phyloP scores from a whole-genome alignment of 1,140 invertebrate genomes.

The Probaryconus sp. region DNA sequence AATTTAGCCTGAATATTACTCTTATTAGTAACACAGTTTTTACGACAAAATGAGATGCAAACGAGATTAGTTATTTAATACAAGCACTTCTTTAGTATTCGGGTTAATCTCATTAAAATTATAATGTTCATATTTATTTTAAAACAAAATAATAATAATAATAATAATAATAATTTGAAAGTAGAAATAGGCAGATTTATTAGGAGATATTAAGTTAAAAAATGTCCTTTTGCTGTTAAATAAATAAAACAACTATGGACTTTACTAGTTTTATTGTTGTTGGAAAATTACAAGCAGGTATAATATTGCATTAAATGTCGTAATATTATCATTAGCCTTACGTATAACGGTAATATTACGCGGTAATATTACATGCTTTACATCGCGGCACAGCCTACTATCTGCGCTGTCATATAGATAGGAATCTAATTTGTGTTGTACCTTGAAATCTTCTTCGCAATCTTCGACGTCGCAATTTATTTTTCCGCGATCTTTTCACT shows the following conservation, averaged over 20 bases:
- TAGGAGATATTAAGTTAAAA: no score
- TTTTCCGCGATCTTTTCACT: neutral
- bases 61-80: no score
- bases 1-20: neutral
- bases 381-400: neutral
- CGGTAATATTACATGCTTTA: slow-evolving; percentile 10
- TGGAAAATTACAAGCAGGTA: neutral
- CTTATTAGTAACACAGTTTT: no score
- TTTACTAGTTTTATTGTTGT: slow-evolving; percentile 4
- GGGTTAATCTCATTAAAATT: no score
- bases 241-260: no score
- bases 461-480: slow-evolving; percentile 3
- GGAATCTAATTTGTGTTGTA: slow-evolving; percentile 6
- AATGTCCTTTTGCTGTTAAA: no score
- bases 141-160: no score
- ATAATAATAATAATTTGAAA: no score
- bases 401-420: slow-evolving; percentile 1
- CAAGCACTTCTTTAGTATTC: no score
- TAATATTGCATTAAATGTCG: slow-evolving; percentile 2
- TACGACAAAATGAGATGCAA: no score
- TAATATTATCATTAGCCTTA: slow-evolving; percentile 25
- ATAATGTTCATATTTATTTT: no score
- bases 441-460: slow-evolving; percentile 5
- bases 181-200: no score
- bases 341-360: slow-evolving; percentile 18